Evolutionary conservation across 1,140 invertebrate species (phyloP), one percentile per base, ranked within the genome.

Genomic region (Eciton burchellii): DNA sequence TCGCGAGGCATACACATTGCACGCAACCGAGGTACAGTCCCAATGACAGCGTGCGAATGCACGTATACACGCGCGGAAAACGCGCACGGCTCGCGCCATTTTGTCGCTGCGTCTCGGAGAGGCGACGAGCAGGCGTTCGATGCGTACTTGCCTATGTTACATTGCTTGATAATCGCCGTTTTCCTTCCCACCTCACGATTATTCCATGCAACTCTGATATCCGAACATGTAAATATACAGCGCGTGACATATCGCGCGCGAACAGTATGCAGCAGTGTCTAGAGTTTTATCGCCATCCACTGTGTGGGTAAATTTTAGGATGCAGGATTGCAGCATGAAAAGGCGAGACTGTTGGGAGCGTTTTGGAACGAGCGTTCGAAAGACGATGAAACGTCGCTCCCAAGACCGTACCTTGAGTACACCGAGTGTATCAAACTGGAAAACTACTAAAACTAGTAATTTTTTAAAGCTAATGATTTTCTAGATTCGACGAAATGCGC

Each of bases 31-130:
- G 57, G 60, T 49, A 57, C 26, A 68, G 21, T 21, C 63, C 52
- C 41, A 63, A 57, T 79, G 74, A 79, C 74, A 70, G 63, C 74
- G 74, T 79, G 74, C 63, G 74, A 79, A 79, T 79, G 45, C 63
- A 79, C 74, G 62, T 70, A 63, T 56, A 72, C 14, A 57, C 43
- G 24, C 56, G 41, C 24, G 35, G 35, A 72, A 72, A 72, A 35
- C 66, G 47, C 57, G 26, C 63, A 52, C 43, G 35, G 5, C 24
- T 59, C 26, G 54, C 14, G 24, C 54, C 72, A 35, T 52, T 76
- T 76, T 35, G 35, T 6, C 35, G 26, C 43, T 35, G 72, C 43
- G 45, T 35, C 63, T 76, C 72, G 63, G 59, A 65, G 47, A 65
- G 21, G 43, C 35, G 2, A 35, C 35, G 2, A n/a, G 19, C 26